These are phyloP conservation scores for Aphrocallistes beatrix DNA, from an alignment of 37 sponge, comb jelly and placozoan genomes.

Conservation along the genomic window DNA sequence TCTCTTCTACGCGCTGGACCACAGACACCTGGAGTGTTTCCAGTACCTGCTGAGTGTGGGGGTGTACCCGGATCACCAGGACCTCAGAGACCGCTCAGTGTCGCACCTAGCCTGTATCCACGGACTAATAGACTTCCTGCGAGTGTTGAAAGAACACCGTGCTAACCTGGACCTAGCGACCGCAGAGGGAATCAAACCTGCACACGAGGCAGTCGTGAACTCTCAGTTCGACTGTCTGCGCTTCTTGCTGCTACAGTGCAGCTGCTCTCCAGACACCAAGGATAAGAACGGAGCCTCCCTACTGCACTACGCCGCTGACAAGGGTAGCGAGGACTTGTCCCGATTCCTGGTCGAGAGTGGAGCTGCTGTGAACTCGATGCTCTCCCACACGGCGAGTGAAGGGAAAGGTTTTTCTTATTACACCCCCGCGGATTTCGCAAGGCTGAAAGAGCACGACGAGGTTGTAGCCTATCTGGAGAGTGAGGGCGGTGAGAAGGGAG, in stretches of 20 bases:
- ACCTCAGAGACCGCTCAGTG: constrained; percentile 20
- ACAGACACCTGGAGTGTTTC: constrained; percentile 34
- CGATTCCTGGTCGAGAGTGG: neutral
- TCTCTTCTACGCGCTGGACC: constrained; percentile 51
- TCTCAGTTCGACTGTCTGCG: neutral
- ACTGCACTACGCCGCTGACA: constrained; percentile 1
- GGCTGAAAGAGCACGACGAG: neutral
- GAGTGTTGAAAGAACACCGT: neutral
- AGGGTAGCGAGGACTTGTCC: neutral
- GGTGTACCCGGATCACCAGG: constrained; percentile 30
- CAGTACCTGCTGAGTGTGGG: constrained; percentile 44
- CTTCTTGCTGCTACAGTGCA: neutral
- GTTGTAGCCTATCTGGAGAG: neutral
- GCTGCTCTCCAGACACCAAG: neutral
- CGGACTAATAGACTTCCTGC: neutral
- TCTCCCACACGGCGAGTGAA: neutral
- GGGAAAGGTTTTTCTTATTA: neutral
- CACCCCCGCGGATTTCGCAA: neutral
- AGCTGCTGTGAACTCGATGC: neutral
- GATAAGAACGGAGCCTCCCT: neutral
- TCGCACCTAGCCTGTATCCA: neutral
- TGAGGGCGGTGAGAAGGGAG: neutral
- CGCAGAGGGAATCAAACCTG: neutral
- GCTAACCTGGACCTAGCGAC: neutral
- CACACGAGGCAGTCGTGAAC: neutral